Conservation (phyloP, 2,888 invertebrate species). For the Scaptomyza reducta region DNA sequence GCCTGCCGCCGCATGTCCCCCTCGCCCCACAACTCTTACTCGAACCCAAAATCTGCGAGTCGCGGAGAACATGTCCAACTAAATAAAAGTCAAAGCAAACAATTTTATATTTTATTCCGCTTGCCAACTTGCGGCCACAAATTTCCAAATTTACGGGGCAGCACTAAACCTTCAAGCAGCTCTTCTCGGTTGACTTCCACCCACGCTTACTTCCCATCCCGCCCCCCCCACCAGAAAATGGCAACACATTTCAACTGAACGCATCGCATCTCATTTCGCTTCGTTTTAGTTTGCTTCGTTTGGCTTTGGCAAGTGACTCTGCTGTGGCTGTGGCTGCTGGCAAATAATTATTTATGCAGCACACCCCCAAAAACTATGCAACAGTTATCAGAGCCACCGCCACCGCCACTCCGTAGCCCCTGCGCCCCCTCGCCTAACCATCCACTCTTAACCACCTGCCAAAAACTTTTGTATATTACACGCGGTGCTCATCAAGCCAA, state of each 20-base stretch:
- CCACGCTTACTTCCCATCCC: neutral
- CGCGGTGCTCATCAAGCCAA: slow-evolving; percentile 52
- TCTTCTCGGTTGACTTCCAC: too few relatives aligned
- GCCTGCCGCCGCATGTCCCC: slow-evolving; percentile 55
- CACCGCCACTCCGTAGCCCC: neutral
- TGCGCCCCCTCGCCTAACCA: neutral
- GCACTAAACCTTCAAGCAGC: slow-evolving; percentile 1
- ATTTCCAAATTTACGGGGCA: slow-evolving; percentile 53
- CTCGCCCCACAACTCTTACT: neutral
- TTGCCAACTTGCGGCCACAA: slow-evolving; percentile 65
- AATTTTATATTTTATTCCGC: slow-evolving; percentile 73
- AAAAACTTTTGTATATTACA: slow-evolving; percentile 67
- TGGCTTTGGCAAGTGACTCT: slow-evolving; percentile 29
- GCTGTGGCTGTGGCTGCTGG: slow-evolving; percentile 30
- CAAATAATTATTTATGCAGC: slow-evolving; percentile 75
- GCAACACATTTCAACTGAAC: slow-evolving; percentile 50
- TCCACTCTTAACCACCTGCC: slow-evolving; percentile 54
- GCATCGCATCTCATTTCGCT: slow-evolving; percentile 44
- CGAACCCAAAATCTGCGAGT: neutral
- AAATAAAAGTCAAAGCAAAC: slow-evolving; percentile 66
- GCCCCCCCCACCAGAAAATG: neutral
- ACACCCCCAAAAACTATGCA: slow-evolving; percentile 64
- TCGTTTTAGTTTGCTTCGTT: slow-evolving; percentile 42
- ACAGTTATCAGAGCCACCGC: slow-evolving; percentile 60
- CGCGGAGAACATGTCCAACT: slow-evolving; percentile 60